Conservation (phyloP, 2,113 vertebrate species). For the Eurypyga helias region DNA sequence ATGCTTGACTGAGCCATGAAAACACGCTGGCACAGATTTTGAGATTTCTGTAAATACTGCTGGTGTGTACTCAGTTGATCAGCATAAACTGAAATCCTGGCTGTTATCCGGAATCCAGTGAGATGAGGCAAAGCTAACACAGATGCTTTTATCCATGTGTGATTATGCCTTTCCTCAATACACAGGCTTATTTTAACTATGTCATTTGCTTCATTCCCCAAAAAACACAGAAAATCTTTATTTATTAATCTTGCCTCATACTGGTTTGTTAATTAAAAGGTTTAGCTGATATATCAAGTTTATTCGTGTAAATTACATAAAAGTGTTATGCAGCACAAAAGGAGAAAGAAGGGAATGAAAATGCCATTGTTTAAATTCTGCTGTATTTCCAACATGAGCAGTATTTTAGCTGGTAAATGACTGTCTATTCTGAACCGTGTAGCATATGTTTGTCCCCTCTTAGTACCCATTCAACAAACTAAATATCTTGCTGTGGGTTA, state of each 20-base stretch:
- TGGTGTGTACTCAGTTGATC: background rate
- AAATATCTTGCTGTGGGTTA: constrained; percentile 49
- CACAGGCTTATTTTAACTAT: background rate
- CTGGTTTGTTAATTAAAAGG: background rate
- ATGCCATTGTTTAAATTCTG: background rate
- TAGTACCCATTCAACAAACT: background rate
- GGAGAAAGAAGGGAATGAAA: background rate
- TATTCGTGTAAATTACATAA: background rate
- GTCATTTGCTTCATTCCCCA: background rate
- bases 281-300: background rate
- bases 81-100: background rate
- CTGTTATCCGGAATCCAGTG: background rate
- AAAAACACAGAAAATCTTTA: background rate
- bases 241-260: background rate
- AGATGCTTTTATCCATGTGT: background rate
- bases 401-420: constrained; percentile 7
- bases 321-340: background rate
- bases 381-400: background rate
- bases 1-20: background rate
- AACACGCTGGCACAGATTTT: background rate
- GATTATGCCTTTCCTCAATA: background rate
- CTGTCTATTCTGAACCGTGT: background rate
- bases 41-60: background rate
- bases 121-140: background rate
- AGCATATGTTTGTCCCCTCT: background rate